Evolutionary conservation across 1,140 invertebrate species (phyloP).

Genomic region (Eupristina koningsbergeri): DNA sequence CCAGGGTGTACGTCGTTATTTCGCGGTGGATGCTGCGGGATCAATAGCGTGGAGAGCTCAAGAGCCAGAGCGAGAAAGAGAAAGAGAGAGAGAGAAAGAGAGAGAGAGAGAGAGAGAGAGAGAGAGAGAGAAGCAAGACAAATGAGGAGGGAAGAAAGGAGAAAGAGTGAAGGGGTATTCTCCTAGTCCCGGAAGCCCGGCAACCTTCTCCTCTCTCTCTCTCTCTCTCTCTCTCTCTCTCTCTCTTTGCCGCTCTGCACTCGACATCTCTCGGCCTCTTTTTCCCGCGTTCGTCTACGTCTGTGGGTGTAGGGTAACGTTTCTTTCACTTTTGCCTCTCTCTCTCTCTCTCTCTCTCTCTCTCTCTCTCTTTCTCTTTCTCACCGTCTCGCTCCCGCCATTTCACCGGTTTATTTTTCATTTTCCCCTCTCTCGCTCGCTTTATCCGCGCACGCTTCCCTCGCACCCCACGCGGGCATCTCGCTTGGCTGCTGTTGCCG

Average conservation of each 20-base stretch:
- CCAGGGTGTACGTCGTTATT: slow-evolving; percentile 71
- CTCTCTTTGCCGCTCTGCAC: slow-evolving; percentile 16
- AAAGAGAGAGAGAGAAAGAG: slow-evolving; percentile 56
- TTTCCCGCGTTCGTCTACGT: background rate
- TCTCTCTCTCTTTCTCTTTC: too few species aligned
- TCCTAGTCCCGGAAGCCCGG: slow-evolving; percentile 54
- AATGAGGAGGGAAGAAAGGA: slow-evolving; percentile 53
- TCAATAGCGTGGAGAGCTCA: slow-evolving; percentile 72
- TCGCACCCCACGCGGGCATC: slow-evolving; percentile 28
- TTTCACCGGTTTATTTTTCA: slow-evolving; percentile 41
- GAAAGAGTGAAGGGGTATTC: slow-evolving; percentile 59
- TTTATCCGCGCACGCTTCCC: too few species aligned
- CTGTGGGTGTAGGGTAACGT: slow-evolving; percentile 5
- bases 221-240: slow-evolving; percentile 2
- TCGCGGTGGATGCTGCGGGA: slow-evolving; percentile 74
- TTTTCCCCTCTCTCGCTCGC: slow-evolving; percentile 49
- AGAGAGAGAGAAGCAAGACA: slow-evolving; percentile 57
- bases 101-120: slow-evolving; percentile 54
- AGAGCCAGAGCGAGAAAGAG: slow-evolving; percentile 62
- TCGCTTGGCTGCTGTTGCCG: slow-evolving; percentile 50
- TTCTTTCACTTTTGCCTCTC: slow-evolving; percentile 41
- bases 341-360: slow-evolving; percentile 20
- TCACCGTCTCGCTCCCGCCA: slow-evolving; percentile 24
- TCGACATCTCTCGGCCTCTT: slow-evolving; percentile 34
- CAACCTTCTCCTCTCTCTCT: slow-evolving; percentile 45